A percentile compares a stretch with the other conserved stretches of the same genome.
These are phyloP conservation scores for Eupithecia subumbrata DNA, from an alignment of 2,888 invertebrate species.

Conservation along the genomic window DNA sequence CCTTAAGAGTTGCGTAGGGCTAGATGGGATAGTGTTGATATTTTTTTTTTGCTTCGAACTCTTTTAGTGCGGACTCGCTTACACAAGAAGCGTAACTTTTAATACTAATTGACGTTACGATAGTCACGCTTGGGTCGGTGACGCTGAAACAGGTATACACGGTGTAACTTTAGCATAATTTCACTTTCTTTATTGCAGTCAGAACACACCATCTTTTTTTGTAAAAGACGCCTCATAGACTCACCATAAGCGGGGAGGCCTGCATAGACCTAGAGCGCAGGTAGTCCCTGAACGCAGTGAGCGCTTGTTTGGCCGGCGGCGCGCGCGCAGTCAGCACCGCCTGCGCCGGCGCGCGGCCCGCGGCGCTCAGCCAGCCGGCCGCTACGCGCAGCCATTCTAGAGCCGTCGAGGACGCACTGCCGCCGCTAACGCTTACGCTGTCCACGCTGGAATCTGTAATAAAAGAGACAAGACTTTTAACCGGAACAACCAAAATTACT, in stretches of 20 bases:
- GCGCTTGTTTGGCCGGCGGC: constrained; percentile 88
- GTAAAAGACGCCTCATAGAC: background rate
- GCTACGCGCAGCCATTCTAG: constrained; percentile 86
- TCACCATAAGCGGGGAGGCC: constrained; percentile 87
- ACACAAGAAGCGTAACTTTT: too few relatives aligned
- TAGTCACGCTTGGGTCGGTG: background rate
- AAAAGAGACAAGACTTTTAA: background rate
- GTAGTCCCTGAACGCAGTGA: constrained; percentile 91
- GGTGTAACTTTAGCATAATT: background rate
- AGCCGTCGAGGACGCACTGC: constrained; percentile 47
- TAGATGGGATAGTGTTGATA: too few relatives aligned
- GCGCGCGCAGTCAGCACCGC: constrained; percentile 85
- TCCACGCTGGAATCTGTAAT: constrained; percentile 75
- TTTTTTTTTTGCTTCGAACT: too few relatives aligned
- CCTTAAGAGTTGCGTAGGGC: too few relatives aligned
- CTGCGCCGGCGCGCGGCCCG: constrained; percentile 64
- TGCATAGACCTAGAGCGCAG: constrained; percentile 91
- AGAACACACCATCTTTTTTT: background rate
- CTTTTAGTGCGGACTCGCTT: too few relatives aligned
- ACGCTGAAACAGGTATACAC: background rate
- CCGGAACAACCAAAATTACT: too few relatives aligned
- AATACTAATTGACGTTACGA: background rate
- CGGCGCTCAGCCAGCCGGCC: constrained; percentile 92
- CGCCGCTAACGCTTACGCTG: constrained; percentile 70
- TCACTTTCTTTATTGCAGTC: background rate